These are phyloP conservation scores for Sialia sialis DNA, from an alignment of 2,113 vertebrate species.

Conservation along the genomic window DNA sequence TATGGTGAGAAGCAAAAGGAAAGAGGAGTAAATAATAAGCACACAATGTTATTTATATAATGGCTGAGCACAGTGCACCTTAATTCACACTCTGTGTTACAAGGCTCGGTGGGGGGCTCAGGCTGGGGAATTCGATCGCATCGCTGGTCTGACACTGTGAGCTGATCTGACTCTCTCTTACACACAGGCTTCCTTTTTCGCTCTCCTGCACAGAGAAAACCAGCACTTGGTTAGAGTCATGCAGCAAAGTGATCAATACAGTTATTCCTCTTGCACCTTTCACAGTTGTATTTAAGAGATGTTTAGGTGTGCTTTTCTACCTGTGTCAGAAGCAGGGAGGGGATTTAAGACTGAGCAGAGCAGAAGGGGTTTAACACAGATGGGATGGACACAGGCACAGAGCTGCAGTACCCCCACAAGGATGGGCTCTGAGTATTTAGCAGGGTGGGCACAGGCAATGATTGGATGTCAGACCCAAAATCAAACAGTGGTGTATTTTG, in stretches of 20 bases:
- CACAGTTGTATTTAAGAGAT: background rate
- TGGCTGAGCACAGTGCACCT: constrained; percentile 69
- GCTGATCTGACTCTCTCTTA: constrained; percentile 87
- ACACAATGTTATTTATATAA: background rate
- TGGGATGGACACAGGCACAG: background rate
- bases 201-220: constrained; percentile 75
- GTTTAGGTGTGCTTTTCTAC: background rate
- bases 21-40: background rate
- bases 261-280: background rate
- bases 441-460: background rate
- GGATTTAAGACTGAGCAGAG: background rate
- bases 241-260: background rate
- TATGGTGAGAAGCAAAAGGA: background rate
- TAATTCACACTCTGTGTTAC: constrained; percentile 91
- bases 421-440: too few species aligned
- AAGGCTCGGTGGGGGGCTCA: constrained; percentile 80
- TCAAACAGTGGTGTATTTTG: background rate
- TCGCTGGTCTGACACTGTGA: constrained; percentile 93
- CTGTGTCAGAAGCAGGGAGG: background rate
- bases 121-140: constrained; percentile 85
- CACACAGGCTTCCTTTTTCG: constrained; percentile 87
- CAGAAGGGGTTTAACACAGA: background rate
- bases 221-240: background rate
- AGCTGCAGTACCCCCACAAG: background rate
- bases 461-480: background rate